Evolutionary conservation across 2,113 vertebrate species (phyloP).

Genomic region (Rallus limicola): DNA sequence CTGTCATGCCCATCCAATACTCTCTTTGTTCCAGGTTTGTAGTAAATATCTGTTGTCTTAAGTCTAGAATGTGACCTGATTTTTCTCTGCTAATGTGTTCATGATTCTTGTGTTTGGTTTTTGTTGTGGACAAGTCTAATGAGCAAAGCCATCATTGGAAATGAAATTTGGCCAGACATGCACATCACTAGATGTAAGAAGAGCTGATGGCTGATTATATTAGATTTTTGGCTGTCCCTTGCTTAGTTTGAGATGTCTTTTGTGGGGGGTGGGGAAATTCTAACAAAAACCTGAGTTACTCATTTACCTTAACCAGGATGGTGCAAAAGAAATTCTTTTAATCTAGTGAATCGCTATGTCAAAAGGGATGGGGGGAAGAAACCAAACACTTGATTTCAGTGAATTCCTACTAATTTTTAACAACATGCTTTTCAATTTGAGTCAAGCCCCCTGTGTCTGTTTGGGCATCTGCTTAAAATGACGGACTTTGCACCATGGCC

Average conservation of each 20-base stretch:
- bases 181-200: not conserved
- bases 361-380: not conserved
- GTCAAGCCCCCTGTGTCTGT: not conserved
- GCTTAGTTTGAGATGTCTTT: not conserved
- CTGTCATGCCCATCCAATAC: slow-evolving; percentile 89
- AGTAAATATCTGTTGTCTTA: not conserved
- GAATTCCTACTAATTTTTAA: not conserved
- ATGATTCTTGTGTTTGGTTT: not conserved
- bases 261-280: rapidly evolving
- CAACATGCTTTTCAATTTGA: not conserved
- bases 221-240: not conserved
- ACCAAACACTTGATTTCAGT: not conserved
- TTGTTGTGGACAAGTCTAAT: not conserved
- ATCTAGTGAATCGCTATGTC: not conserved
- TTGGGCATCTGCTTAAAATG: not conserved
- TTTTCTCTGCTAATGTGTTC: not conserved
- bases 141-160: not conserved
- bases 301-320: not conserved
- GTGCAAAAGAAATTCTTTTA: not conserved
- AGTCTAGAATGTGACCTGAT: not conserved
- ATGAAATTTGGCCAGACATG: not conserved
- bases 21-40: slow-evolving; percentile 88
- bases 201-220: not conserved
- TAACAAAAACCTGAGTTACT: not conserved
- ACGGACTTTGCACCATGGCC: not conserved